Evolutionary conservation across 2,797 vertebrate species (phyloP), one percentile per base, ranked within the genome.

Genomic region (Peromyscus melanophrys): DNA sequence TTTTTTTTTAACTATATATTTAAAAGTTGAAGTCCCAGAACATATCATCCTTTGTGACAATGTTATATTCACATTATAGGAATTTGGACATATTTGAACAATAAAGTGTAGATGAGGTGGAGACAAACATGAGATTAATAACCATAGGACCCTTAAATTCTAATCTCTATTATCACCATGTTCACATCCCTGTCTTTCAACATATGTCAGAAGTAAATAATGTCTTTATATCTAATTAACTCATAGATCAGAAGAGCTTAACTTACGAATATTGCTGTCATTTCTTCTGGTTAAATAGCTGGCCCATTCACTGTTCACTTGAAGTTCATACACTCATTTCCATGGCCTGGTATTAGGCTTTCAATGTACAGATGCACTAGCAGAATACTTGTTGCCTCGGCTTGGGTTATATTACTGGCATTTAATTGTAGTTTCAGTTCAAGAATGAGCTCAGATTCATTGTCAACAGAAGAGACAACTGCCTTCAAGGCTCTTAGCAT

Each of bases 21-120:
- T 84, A 96, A 96, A 96, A 88, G 63, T 46, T 81, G 61, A 80
- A 83, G 43, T 94, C 59, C n/a, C 31, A 76, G 25, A 86, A 25
- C 14, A 1, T 37, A 89, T 37, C 1, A 63, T 55, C 67, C 49
- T 71, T 34, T 1, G 83, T 73, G 65, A 23, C 59, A 86, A n/a
- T 34, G 69, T 84, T 17, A 13, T 21, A 83, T 71, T 92, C 52
- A 91, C 40, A 96, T 96, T 96, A 31, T 37, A 95, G 87, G 27
- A 94, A 82, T 2, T 76, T 63, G 94, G 75, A 59, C 27, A 71
- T 76, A 78, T 34, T 73, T 92, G 12, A 78, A 55, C 57, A 37
- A 89, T 89, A 71, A 75, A 8, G 0, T 92, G 13, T 59, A 57
- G 83, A 83, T 34, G 19, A 0, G 8, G 71, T 82, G 37, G 65